Evolutionary conservation across 2,797 vertebrate genomes (phyloP).

Genomic region (Cottoperca gobio): DNA sequence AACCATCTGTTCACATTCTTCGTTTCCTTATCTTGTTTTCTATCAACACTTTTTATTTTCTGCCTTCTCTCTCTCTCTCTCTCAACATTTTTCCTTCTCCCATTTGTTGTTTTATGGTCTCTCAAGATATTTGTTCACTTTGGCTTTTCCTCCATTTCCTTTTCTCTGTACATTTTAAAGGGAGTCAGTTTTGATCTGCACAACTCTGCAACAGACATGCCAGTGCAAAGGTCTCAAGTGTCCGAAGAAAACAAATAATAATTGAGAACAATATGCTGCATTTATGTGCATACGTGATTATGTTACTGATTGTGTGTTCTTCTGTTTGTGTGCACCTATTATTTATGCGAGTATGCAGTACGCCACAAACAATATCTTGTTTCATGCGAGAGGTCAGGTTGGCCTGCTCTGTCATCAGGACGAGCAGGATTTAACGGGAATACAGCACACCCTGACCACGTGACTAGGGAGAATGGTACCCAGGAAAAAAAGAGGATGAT

Average conservation of each 20-base stretch:
- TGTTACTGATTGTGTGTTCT: not conserved
- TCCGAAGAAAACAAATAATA: not conserved
- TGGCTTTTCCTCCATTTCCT: constrained; percentile 31
- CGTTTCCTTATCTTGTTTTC: constrained; percentile 37
- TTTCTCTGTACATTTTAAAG: constrained; percentile 21
- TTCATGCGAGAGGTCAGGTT: constrained; percentile 48
- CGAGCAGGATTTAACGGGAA: constrained; percentile 46
- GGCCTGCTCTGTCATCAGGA: constrained; percentile 35
- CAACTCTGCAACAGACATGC: not conserved
- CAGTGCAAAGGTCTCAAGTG: not conserved
- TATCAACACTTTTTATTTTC: constrained; percentile 32
- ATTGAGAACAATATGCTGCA: not conserved
- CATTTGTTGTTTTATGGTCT: constrained; percentile 55
- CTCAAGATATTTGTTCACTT: constrained; percentile 39
- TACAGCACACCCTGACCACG: constrained; percentile 3
- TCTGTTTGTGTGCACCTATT: constrained; percentile 17
- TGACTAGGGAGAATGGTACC: constrained; percentile 20
- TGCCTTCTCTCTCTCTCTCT: constrained; percentile 28
- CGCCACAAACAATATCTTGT: constrained; percentile 40
- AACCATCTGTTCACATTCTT: constrained; percentile 25
- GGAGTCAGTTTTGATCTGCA: constrained; percentile 28
- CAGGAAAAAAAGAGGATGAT: constrained; percentile 32
- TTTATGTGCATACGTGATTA: not conserved
- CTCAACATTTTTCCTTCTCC: constrained; percentile 41
- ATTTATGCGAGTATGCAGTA: constrained; percentile 14